These are phyloP conservation scores for Numida meleagris DNA, from an alignment of 2,113 vertebrate genomes.

Conservation along the genomic window DNA sequence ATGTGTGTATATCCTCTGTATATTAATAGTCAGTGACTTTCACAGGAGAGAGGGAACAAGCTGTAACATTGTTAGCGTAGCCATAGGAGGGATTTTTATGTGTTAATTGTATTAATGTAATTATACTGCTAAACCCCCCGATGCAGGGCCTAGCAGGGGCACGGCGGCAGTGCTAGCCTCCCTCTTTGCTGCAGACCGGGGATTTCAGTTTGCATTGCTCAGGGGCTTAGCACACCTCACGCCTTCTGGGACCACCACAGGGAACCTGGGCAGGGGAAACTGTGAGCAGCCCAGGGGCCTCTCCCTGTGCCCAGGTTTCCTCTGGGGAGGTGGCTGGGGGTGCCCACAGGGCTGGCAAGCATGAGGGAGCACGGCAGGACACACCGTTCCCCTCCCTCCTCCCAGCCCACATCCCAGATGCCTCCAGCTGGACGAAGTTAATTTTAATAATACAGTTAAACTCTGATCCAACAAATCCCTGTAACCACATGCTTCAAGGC, in stretches of 20 bases:
- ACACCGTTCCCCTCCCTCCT: not conserved
- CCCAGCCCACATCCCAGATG: not conserved
- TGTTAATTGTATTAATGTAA: constrained; percentile 11
- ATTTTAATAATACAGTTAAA: not conserved
- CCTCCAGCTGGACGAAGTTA: not conserved
- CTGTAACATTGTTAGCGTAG: not conserved
- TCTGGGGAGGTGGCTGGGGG: not conserved
- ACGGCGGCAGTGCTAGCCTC: not conserved
- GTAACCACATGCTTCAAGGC: not conserved
- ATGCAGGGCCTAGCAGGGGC: not conserved
- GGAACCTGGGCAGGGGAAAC: not conserved
- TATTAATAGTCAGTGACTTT: not conserved
- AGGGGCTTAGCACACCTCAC: not conserved
- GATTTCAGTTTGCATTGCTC: not conserved
- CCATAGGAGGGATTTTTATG: not conserved
- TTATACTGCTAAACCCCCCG: not conserved
- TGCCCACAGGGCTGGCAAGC: not conserved
- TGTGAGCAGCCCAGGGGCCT: rapidly evolving
- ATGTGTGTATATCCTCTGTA: not conserved
- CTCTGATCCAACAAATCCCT: not conserved
- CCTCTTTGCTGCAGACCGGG: not conserved
- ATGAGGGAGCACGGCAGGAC: not conserved
- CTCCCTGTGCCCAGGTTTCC: not conserved
- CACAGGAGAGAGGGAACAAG: not conserved
- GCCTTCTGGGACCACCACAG: not conserved